Evolutionary conservation across 2,113 vertebrate species (phyloP), one percentile per base, ranked within the genome.

Genomic region (Suricata suricatta): DNA sequence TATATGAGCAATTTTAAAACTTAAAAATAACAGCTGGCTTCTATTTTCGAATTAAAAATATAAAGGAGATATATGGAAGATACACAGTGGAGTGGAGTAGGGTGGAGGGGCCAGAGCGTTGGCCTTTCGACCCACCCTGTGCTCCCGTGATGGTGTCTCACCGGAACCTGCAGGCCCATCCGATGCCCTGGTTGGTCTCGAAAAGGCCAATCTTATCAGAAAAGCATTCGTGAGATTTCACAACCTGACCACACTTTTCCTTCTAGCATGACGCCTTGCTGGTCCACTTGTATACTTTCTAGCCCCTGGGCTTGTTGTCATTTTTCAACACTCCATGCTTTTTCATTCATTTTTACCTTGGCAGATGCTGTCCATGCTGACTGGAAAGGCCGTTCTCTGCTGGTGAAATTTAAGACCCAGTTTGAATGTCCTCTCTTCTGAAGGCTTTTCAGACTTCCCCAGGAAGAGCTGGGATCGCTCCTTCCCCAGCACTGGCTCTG

Each of bases 21-120:
- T 82, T 54, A 63, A 66, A 87, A 84, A 35, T n/a, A 84, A 86
- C 54, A 95, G 12, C n/a, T 13, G 31, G 54, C 69, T 69, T 41
- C n/a, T 69, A 27, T n/a, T 92, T 97, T 76, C 81, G 80, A 74
- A 79, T 68, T 27, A 92, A 92, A 86, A 68, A 81, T 82, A 66
- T 44, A 71, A 87, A 94, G 69, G 69, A 90, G 38, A 47, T 9
- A 76, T 16, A 33, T 68, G 68, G 52, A 91, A 87, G 44, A 81
- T 35, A 89, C 6, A 69, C 72, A 66, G 23, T 74, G 14, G 13
- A 68, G 21, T 47, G 38, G 50, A 23, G 54, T 54, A 33, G 19
- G 38, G 0, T 21, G 10, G 50, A 84, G 7, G 38, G 41, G 1
- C 10, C 27, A 60, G 35, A 54, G 19, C 29, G 21, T 60, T 87